Evolutionary conservation across 35 echinoderm and acorn worm genomes (phyloP).

Genomic region (Lytechinus variegatus): DNA sequence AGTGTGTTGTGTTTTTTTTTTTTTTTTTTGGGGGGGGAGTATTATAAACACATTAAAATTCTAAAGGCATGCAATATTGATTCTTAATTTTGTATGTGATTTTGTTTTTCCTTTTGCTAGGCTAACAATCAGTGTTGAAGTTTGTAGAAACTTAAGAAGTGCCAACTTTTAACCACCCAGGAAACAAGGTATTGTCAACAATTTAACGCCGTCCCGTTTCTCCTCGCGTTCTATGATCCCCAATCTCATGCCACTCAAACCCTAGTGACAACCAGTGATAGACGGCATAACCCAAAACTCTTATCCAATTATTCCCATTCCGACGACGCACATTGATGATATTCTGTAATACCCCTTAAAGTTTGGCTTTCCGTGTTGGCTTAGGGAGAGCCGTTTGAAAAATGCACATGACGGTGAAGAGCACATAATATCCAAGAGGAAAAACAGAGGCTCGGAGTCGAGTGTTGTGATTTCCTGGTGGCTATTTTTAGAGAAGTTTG

Average conservation of each 20-base stretch:
- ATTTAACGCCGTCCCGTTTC: not conserved
- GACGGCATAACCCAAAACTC: not conserved
- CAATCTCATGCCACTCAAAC: not conserved
- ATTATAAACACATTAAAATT: no score
- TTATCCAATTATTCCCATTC: conserved; percentile 14
- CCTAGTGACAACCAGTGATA: not conserved
- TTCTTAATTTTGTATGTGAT: no score
- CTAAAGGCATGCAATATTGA: no score
- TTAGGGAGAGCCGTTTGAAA: not conserved
- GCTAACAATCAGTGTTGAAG: no score
- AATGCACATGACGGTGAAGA: not conserved
- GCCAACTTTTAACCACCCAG: not conserved
- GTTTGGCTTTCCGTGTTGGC: not conserved
- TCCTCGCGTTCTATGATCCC: not conserved
- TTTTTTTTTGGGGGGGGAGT: no score
- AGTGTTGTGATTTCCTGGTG: conserved; percentile 1
- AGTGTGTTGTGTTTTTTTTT: no score
- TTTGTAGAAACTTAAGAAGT: not conserved
- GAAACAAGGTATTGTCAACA: not conserved
- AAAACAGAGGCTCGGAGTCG: not conserved
- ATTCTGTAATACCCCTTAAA: not conserved
- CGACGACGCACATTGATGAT: not conserved
- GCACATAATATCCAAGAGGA: not conserved
- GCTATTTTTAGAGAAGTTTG: not conserved
- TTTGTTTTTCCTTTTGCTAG: no score